These are phyloP conservation scores for Bombus superbus DNA, from an alignment of 1,140 invertebrate species.

Conservation along the genomic window DNA sequence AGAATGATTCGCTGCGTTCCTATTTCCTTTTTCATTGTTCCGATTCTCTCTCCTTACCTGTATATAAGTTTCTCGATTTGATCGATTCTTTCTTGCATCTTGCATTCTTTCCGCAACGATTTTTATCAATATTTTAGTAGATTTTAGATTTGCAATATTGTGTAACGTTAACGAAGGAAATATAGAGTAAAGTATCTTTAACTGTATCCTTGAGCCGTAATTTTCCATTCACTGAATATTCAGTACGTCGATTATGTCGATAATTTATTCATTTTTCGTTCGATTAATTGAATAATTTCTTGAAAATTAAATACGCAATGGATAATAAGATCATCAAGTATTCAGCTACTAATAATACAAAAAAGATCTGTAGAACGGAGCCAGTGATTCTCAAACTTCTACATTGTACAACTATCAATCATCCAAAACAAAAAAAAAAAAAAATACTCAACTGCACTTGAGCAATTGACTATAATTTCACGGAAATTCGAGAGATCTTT, in stretches of 20 bases:
- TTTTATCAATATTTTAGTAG: no score
- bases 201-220: no score
- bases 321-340: background rate
- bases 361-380: background rate
- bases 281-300: background rate
- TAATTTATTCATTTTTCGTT: background rate
- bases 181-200: no score
- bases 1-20: background rate
- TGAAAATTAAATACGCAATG: background rate
- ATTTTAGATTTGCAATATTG: no score
- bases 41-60: background rate
- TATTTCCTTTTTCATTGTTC: background rate
- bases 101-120: no score
- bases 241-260: no score
- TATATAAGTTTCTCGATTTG: background rate
- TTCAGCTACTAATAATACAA: background rate
- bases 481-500: background rate
- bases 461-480: background rate
- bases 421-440: background rate
- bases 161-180: no score
- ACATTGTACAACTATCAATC: background rate
- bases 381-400: no score
- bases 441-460: no score
- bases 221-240: no score
- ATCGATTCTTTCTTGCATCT: background rate